These are phyloP conservation scores for Lates japonicus DNA, from an alignment of 2,797 vertebrate genomes.

Conservation along the genomic window DNA sequence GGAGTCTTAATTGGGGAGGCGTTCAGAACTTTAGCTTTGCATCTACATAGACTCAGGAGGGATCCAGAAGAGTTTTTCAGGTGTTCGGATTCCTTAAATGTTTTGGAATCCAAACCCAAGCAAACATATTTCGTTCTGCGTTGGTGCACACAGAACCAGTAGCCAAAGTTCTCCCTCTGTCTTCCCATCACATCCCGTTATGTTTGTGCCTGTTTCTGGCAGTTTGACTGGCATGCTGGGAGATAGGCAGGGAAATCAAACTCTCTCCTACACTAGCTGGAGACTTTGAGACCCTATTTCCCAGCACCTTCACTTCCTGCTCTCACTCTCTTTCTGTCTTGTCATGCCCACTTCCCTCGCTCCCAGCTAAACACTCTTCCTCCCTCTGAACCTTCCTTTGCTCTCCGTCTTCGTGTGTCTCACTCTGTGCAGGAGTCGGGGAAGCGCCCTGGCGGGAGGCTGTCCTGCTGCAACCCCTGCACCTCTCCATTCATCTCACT, in stretches of 20 bases:
- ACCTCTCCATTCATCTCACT: constrained; percentile 28
- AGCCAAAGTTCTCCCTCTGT: not conserved
- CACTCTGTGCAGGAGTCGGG: constrained; percentile 12
- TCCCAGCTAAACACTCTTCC: not conserved
- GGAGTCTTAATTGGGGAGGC: too few species aligned
- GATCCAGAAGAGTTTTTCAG: not conserved
- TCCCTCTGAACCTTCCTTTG: not conserved
- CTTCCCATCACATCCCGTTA: not conserved
- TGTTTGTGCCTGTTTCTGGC: constrained; percentile 6
- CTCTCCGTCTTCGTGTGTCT: not conserved
- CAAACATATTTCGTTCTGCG: not conserved
- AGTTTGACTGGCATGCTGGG: constrained; percentile 35
- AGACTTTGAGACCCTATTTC: constrained; percentile 39
- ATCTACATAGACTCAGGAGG: too few species aligned
- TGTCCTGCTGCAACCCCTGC: constrained; percentile 39
- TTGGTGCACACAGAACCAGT: not conserved
- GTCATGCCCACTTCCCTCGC: constrained; percentile 9
- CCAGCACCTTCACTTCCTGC: constrained; percentile 29
- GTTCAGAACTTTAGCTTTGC: too few species aligned
- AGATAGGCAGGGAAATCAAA: constrained; percentile 40
- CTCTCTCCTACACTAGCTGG: constrained; percentile 1
- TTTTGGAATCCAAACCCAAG: not conserved
- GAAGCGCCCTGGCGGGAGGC: constrained; percentile 23
- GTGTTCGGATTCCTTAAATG: not conserved
- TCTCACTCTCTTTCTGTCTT: constrained; percentile 24